A percentile compares a stretch with the other conserved stretches of the same genome.
Conservation (phyloP, 2,113 vertebrate genomes). For the Corythaixoides concolor region DNA sequence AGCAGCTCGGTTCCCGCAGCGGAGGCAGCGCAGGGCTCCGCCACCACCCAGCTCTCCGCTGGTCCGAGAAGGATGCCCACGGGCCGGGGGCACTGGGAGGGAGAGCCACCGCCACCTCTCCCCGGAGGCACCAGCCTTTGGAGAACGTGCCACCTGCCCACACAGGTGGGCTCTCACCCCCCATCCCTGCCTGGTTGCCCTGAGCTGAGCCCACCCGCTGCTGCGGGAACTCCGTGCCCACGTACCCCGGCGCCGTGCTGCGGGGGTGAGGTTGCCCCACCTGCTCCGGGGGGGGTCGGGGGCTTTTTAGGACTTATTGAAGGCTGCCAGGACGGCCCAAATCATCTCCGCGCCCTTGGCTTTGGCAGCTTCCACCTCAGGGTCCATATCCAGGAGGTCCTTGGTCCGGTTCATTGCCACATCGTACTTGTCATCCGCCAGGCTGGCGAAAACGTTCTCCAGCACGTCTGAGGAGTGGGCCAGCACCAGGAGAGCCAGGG, state of each 20-base stretch:
- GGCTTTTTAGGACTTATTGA: conserved; percentile 76
- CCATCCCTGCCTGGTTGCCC: not conserved
- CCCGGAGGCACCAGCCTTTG: fast-evolving
- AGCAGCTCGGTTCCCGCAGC: fast-evolving
- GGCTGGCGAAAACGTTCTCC: conserved; percentile 76
- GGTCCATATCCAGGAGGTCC: conserved; percentile 79
- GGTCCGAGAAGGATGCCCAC: not conserved
- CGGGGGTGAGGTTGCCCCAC: not conserved
- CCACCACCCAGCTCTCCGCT: not conserved
- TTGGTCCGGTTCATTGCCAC: conserved; percentile 76
- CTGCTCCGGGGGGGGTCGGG: not conserved
- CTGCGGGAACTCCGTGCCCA: not conserved
- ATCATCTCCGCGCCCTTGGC: conserved; percentile 77
- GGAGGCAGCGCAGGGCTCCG: not conserved
- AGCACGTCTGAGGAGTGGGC: conserved; percentile 82
- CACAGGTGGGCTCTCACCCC: not conserved
- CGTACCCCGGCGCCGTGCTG: fast-evolving
- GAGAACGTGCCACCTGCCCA: not conserved
- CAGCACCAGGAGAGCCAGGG: conserved; percentile 80
- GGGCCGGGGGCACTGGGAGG: not conserved
- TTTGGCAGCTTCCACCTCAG: conserved; percentile 77
- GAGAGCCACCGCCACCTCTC: not conserved
- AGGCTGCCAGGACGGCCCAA: conserved; percentile 85
- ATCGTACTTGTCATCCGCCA: conserved; percentile 79
- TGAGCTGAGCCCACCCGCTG: not conserved